Percentiles rank a stretch among this genome's conserved stretches.
These are phyloP conservation scores for Pachyseris speciosa DNA, from an alignment of 64 coral and sea anemone genomes.

Conservation along the genomic window DNA sequence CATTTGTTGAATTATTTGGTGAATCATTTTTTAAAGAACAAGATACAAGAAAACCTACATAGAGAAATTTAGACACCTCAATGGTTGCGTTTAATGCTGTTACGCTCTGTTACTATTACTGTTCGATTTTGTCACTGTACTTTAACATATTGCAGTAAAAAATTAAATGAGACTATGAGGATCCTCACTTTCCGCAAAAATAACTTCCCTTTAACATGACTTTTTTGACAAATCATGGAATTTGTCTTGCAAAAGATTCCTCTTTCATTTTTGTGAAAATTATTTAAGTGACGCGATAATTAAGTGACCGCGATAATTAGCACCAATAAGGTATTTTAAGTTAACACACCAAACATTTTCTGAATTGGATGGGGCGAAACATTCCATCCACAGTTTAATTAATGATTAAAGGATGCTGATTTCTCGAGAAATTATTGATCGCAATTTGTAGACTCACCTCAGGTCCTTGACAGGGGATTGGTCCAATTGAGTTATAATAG, in stretches of 20 bases:
- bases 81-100: neutral
- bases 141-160: neutral
- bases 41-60: neutral
- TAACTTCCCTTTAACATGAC: neutral
- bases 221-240: neutral
- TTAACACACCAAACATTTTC: neutral
- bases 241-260: neutral
- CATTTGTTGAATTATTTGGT: neutral
- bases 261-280: neutral
- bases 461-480: neutral
- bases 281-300: too few relatives aligned
- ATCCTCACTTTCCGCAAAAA: neutral
- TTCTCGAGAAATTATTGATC: neutral
- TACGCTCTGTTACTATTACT: neutral
- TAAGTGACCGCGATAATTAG: neutral
- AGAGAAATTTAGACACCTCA: neutral
- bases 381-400: neutral
- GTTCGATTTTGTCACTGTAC: neutral
- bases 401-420: neutral
- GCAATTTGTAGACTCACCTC: neutral
- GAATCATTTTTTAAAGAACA: neutral
- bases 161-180: neutral
- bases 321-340: conserved; percentile 17
- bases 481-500: neutral
- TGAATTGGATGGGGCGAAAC: neutral